Evolutionary conservation across 1,140 invertebrate genomes (phyloP).

Genomic region (Solenopsis invicta): DNA sequence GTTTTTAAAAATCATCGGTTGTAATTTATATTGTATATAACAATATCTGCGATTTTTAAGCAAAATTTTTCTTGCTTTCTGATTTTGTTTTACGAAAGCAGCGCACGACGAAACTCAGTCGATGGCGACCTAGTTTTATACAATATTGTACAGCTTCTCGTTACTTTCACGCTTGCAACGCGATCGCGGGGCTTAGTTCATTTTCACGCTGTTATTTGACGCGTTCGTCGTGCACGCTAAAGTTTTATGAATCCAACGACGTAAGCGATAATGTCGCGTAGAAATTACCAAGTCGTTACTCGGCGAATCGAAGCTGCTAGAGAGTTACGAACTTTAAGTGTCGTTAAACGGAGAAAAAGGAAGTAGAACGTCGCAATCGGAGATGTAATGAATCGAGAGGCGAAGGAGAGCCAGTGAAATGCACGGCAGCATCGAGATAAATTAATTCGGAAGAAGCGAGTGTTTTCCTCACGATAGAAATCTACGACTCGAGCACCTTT

Average conservation of each 20-base stretch:
- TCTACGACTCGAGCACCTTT: constrained; percentile 31
- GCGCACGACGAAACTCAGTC: constrained; percentile 17
- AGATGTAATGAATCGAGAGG: constrained; percentile 55
- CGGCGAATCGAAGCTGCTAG: constrained; percentile 27
- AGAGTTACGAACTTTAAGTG: constrained; percentile 56
- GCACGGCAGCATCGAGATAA: constrained; percentile 58
- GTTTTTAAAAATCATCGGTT: background rate
- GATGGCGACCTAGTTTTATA: constrained; percentile 44
- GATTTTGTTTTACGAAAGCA: constrained; percentile 45
- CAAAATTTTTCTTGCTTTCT: constrained; percentile 15
- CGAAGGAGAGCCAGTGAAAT: constrained; percentile 23
- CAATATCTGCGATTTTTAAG: constrained; percentile 8
- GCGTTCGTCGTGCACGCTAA: constrained; percentile 49
- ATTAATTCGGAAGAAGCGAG: constrained; percentile 64
- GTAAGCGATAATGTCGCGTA: constrained; percentile 60
- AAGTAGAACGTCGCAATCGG: constrained; percentile 46
- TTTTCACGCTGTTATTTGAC: constrained; percentile 61
- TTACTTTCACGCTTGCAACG: constrained; percentile 55
- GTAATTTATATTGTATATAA: constrained; percentile 5
- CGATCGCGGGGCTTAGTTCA: constrained; percentile 53
- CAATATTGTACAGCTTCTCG: constrained; percentile 56
- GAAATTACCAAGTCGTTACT: constrained; percentile 63
- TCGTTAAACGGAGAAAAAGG: constrained; percentile 50
- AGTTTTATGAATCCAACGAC: constrained; percentile 61
- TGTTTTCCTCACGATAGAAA: constrained; percentile 50